Evolutionary conservation across 1,140 invertebrate genomes (phyloP), one percentile per base, ranked within the genome.

Genomic region (Philopotamus ludificatus): DNA sequence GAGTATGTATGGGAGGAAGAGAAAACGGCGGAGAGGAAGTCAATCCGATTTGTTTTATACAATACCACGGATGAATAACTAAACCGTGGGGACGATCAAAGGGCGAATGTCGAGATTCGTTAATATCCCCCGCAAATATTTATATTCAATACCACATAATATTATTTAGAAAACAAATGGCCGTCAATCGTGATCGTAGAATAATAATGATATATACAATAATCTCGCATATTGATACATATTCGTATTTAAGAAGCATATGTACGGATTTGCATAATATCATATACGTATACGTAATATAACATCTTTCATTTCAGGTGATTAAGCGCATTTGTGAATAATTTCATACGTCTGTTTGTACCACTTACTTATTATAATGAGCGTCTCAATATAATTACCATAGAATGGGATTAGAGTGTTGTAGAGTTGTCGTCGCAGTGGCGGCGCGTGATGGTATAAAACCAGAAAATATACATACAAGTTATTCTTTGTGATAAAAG

Each of bases 361-460:
- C 57, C 57, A 60, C 57, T 60, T 39, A 60, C 57, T 60, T 60
- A 60, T 60, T 60, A 60, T 60, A 60, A 60, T 60, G 57, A 60
- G 57, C 57, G 57, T 47, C 57, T 60, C 57, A 60, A 60, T 60
- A 60, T 60, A 60, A 60, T 60, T 60, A 60, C 57, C 57, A 60
- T 60, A 34, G 41, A 60, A 60, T 60, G 57, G n/a, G 57, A 60
- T 60, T 60, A 60, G 57, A 60, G 57, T 47, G 57, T 60, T 60
- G 57, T 60, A 45, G 57, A 60, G 57, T 49, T 47, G 42, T 60
- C 47, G 41, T 18, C 9, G 18, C 57, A 60, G 20, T 23, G 57
- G 57, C 57, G 42, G n/a, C 8, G 0, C 25, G 26, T 34, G 12
- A 21, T 9, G 41, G 18, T 18, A 44, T n/a, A n/a, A n/a, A n/a